Evolutionary conservation across 2,888 invertebrate species (phyloP).

Genomic region (Pyrocoelia pectoralis): DNA sequence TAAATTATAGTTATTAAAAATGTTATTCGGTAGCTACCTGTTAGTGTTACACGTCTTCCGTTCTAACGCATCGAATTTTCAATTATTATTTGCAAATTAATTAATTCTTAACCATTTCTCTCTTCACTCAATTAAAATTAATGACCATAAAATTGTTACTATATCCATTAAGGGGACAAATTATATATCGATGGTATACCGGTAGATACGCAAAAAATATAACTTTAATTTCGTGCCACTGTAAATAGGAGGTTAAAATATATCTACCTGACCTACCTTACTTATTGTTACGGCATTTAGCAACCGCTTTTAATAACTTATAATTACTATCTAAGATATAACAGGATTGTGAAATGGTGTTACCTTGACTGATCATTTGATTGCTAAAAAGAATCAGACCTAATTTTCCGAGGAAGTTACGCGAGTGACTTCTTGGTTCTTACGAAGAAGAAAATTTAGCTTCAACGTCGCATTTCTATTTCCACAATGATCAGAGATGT

Average conservation of each 20-base stretch:
- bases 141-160: constrained; percentile 9
- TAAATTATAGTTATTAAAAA: constrained; percentile 30
- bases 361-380: not conserved
- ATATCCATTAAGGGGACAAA: not conserved
- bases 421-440: too few species aligned
- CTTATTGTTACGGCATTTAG: constrained; percentile 10
- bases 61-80: not conserved
- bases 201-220: too few species aligned
- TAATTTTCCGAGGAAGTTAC: too few species aligned
- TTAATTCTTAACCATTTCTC: constrained; percentile 3
- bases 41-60: not conserved
- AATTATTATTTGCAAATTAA: constrained; percentile 7
- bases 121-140: not conserved
- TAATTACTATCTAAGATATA: constrained; percentile 3
- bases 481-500: too few species aligned
- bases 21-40: constrained; percentile 20
- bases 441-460: too few species aligned
- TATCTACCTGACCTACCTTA: constrained; percentile 21
- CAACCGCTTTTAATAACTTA: constrained; percentile 7
- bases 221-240: constrained; percentile 39
- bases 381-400: too few species aligned
- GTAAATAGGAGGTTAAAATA: constrained; percentile 26
- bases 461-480: too few species aligned
- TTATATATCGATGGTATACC: not conserved
- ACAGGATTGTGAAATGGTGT: not conserved